A percentile compares a stretch with the other conserved stretches of the same genome.
These are phyloP conservation scores for Nyctereutes procyonoides DNA, from an alignment of 2,113 vertebrate species.

Conservation along the genomic window DNA sequence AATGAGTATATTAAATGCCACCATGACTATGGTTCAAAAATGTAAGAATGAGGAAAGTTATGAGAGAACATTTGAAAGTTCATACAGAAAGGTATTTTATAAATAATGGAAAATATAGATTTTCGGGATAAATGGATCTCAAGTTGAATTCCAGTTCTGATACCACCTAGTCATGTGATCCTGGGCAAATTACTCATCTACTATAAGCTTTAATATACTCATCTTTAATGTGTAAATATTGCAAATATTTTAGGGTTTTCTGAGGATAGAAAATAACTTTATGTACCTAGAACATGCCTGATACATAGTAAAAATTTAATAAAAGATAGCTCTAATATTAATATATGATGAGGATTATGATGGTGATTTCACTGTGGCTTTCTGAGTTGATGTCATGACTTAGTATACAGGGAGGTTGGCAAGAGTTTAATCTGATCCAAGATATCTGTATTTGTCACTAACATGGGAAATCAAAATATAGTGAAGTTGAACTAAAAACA, in stretches of 20 bases:
- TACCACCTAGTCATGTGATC: background rate
- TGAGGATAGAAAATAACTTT: background rate
- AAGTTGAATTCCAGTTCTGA: background rate
- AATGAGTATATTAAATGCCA: background rate
- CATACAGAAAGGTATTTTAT: background rate
- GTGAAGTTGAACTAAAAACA: background rate
- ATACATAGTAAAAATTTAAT: background rate
- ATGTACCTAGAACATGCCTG: background rate
- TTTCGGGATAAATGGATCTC: background rate
- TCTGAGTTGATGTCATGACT: background rate
- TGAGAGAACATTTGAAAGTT: background rate
- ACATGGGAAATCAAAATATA: background rate
- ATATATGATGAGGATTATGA: background rate
- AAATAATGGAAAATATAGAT: background rate
- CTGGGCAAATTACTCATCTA: background rate
- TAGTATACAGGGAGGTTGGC: background rate
- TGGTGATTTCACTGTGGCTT: background rate
- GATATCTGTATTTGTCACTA: background rate
- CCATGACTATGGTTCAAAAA: background rate
- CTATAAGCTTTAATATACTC: background rate
- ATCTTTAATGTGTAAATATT: constrained; percentile 14
- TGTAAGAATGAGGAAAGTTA: background rate
- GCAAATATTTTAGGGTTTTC: background rate
- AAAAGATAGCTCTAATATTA: background rate
- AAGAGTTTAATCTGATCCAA: background rate